A percentile compares a stretch with the other conserved stretches of the same genome.
phyloP scores from a whole-genome alignment of 2,113 vertebrate genomes.

The Megaceryle torquata region DNA sequence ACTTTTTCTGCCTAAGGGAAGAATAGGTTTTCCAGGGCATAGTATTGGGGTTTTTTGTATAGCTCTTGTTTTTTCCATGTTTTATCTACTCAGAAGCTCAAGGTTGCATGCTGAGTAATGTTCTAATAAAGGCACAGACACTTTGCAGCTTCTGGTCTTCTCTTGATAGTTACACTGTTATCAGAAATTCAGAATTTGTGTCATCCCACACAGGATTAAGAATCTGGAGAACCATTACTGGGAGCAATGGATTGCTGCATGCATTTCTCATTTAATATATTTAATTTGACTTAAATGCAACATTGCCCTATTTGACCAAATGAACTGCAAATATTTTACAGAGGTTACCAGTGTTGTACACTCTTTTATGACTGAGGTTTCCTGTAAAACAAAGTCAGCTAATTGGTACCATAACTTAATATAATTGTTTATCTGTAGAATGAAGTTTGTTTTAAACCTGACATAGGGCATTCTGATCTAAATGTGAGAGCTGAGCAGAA shows the following conservation, averaged over 20 bases:
- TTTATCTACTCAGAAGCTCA: neutral
- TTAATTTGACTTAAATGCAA: neutral
- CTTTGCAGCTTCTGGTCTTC: neutral
- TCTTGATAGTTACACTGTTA: neutral
- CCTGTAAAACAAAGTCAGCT: neutral
- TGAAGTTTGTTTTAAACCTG: neutral
- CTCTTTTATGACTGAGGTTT: neutral
- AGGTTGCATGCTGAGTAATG: neutral
- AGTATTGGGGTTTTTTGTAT: fast-evolving
- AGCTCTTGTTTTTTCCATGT: neutral
- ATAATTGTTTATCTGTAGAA: neutral
- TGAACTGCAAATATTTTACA: too few species aligned
- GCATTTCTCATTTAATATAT: neutral
- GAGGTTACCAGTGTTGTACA: neutral
- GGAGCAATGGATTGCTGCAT: neutral
- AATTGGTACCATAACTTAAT: neutral
- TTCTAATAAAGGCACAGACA: neutral
- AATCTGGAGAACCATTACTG: neutral
- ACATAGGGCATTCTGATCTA: neutral
- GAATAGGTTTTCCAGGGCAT: neutral
- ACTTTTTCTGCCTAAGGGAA: neutral
- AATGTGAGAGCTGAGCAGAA: neutral
- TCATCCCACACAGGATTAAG: neutral
- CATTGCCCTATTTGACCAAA: fast-evolving
- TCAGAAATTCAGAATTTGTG: neutral